Conservation (phyloP, 1,140 invertebrate genomes). For the Periplaneta americana region DNA sequence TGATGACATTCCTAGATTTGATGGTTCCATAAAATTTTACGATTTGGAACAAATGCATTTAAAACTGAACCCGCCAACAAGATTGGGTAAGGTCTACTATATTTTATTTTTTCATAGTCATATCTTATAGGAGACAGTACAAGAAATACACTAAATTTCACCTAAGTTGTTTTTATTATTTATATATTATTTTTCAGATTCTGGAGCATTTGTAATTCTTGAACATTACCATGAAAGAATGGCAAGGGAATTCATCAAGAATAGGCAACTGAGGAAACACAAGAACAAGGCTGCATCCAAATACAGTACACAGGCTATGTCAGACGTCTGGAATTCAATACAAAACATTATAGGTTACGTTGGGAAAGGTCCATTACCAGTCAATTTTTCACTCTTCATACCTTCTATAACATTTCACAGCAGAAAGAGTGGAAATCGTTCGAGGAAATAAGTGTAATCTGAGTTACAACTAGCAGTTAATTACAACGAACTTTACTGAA, state of each 20-base stretch:
- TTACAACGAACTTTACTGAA: too few relatives aligned
- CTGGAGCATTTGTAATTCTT: neutral
- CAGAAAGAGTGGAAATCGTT: too few relatives aligned
- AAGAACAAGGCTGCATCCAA: neutral
- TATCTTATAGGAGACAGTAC: too few relatives aligned
- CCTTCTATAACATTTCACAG: neutral
- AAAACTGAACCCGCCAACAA: neutral
- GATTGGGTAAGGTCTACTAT: neutral
- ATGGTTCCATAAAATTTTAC: neutral
- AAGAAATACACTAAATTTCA: neutral
- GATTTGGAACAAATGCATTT: neutral
- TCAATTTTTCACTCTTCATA: neutral
- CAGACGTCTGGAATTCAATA: neutral
- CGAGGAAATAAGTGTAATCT: too few relatives aligned
- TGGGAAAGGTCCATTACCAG: neutral
- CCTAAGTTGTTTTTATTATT: too few relatives aligned
- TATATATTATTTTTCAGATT: neutral
- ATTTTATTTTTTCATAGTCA: too few relatives aligned
- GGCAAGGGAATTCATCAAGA: neutral
- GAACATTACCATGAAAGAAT: neutral
- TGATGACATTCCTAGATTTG: neutral
- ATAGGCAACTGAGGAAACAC: neutral
- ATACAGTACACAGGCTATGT: neutral
- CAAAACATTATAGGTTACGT: neutral
- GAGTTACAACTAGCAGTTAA: too few relatives aligned